phyloP scores from a whole-genome alignment of 2,797 vertebrate species.

The Bryconaethiops microstoma region DNA sequence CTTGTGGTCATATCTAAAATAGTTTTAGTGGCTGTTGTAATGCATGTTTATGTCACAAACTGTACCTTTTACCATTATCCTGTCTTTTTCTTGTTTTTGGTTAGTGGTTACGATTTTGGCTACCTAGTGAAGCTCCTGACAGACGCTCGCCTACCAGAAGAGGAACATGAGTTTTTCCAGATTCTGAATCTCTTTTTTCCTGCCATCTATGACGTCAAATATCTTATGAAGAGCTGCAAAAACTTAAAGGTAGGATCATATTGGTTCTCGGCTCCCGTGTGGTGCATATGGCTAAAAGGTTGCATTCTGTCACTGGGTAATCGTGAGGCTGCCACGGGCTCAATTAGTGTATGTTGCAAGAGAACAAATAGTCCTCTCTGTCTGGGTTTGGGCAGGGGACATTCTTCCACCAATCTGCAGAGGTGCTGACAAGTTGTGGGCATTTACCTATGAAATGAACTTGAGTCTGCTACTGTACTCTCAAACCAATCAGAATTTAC shows the following conservation, averaged over 20 bases:
- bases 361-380: neutral
- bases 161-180: constrained; percentile 98
- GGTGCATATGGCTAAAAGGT: neutral
- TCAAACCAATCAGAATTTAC: too few relatives aligned
- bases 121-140: constrained; percentile 98
- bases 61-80: neutral
- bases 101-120: constrained; percentile 96
- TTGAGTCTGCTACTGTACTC: too few relatives aligned
- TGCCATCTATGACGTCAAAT: constrained; percentile 98
- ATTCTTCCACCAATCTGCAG: too few relatives aligned
- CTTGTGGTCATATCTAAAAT: neutral
- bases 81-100: constrained; percentile 6
- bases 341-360: neutral
- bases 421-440: too few relatives aligned
- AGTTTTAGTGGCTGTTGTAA: neutral
- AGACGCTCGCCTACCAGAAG: constrained; percentile 92
- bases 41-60: neutral
- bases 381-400: neutral
- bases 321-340: neutral
- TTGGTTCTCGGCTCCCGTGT: too few relatives aligned
- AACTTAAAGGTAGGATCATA: constrained; percentile 89
- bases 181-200: constrained; percentile 98
- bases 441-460: too few relatives aligned
- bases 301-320: neutral
- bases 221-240: constrained; percentile 99